Evolutionary conservation across 2,797 vertebrate species (phyloP).

Genomic region (Sebastes iracundus): DNA sequence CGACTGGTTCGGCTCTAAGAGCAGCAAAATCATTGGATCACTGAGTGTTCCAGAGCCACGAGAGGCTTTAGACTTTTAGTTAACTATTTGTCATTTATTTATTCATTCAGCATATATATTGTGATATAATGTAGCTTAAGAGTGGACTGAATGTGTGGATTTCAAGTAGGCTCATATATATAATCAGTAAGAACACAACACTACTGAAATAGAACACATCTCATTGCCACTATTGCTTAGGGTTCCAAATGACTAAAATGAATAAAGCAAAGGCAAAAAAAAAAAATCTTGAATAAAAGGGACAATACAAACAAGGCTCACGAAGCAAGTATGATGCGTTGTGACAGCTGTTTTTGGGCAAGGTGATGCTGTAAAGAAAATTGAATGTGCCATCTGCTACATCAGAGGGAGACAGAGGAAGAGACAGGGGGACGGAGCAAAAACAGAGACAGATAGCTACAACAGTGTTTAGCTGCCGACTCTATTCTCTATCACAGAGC

Average conservation of each 20-base stretch:
- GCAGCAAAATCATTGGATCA: not conserved
- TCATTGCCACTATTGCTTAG: slow-evolving; percentile 9
- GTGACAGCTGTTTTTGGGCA: slow-evolving; percentile 54
- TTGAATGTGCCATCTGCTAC: slow-evolving; percentile 59
- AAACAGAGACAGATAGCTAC: slow-evolving; percentile 23
- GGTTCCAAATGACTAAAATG: slow-evolving; percentile 33
- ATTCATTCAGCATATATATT: not conserved
- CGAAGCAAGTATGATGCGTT: slow-evolving; percentile 21
- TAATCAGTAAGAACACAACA: not conserved
- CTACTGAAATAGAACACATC: slow-evolving; percentile 9
- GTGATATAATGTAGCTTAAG: not conserved
- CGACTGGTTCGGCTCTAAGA: not conserved
- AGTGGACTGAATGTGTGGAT: not conserved
- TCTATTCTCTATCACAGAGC: slow-evolving; percentile 44
- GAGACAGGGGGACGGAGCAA: not conserved
- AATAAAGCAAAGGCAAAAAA: slow-evolving; percentile 6
- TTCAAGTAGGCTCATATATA: not conserved
- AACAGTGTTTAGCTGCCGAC: slow-evolving; percentile 36
- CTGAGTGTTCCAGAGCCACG: not conserved
- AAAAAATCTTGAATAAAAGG: not conserved
- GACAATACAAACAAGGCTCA: not conserved
- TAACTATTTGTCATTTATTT: too few relatives aligned
- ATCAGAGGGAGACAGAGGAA: slow-evolving; percentile 44
- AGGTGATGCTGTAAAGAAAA: slow-evolving; percentile 68
- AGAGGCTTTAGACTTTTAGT: not conserved